A percentile compares a stretch with the other conserved stretches of the same genome.
Conservation (phyloP, 2,888 invertebrate genomes). For the Xestia sexstrigata region DNA sequence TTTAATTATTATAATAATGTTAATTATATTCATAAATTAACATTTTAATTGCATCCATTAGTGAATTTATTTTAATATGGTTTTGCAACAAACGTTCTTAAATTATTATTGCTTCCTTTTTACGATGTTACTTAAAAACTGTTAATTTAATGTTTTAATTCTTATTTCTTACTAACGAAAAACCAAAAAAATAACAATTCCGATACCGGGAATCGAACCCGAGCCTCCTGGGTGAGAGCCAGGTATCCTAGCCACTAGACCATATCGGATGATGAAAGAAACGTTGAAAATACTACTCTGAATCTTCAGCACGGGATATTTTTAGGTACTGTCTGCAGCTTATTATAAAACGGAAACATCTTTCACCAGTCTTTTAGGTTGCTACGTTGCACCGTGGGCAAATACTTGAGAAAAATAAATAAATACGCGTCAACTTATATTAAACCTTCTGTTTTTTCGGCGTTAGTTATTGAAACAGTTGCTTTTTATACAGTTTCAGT, state of each 20-base stretch:
- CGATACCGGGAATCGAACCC: constrained; percentile 90
- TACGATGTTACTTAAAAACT: neutral
- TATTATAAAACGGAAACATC: neutral
- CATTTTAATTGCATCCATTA: constrained; percentile 27
- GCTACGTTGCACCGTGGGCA: neutral
- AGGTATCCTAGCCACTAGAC: constrained; percentile 94
- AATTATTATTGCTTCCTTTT: neutral
- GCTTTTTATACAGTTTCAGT: neutral
- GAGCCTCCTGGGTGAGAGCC: constrained; percentile 93
- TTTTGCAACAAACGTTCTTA: constrained; percentile 26
- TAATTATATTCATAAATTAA: constrained; percentile 20
- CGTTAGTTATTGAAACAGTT: neutral
- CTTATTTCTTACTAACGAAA: constrained; percentile 11
- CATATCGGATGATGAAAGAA: constrained; percentile 77
- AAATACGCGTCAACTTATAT: neutral
- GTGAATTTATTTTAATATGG: constrained; percentile 11
- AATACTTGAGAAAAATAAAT: neutral
- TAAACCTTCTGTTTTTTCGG: neutral
- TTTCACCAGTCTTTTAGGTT: neutral
- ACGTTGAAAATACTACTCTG: neutral
- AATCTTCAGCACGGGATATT: neutral
- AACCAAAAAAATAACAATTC: constrained; percentile 58
- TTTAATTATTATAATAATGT: constrained; percentile 12
- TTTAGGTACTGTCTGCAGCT: neutral
- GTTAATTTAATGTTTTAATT: constrained; percentile 6